These are phyloP conservation scores for Colius striatus DNA, from an alignment of 2,113 vertebrate genomes.

Conservation along the genomic window DNA sequence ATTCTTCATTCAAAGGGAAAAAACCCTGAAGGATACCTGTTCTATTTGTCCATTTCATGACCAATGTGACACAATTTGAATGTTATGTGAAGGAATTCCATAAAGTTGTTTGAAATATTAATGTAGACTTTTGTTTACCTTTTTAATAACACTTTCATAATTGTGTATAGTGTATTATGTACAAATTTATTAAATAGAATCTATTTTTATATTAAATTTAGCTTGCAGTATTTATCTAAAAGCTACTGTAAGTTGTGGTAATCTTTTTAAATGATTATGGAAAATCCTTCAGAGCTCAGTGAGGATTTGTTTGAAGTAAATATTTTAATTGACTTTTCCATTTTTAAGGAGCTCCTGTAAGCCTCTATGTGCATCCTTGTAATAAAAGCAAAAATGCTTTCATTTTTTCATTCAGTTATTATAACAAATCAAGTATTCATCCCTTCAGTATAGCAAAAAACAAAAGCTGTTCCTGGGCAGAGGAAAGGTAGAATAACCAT, in stretches of 20 bases:
- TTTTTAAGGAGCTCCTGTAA: not conserved
- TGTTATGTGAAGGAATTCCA: not conserved
- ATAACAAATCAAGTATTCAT: not conserved
- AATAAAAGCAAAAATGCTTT: slow-evolving; percentile 3
- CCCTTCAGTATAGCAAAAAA: not conserved
- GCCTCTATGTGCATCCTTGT: not conserved
- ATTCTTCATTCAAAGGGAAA: not conserved
- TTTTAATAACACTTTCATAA: slow-evolving; percentile 22
- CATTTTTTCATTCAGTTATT: not conserved
- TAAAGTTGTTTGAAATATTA: slow-evolving; percentile 42
- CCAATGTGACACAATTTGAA: not conserved
- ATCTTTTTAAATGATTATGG: slow-evolving; percentile 13
- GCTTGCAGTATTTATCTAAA: slow-evolving; percentile 51
- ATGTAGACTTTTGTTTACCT: slow-evolving; percentile 1
- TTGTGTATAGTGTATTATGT: slow-evolving; percentile 30
- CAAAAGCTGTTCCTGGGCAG: not conserved
- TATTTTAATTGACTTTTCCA: not conserved
- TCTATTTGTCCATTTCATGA: not conserved
- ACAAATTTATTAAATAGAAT: slow-evolving; percentile 35
- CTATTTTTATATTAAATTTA: slow-evolving; percentile 75
- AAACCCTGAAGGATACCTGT: not conserved
- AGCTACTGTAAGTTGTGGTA: slow-evolving; percentile 10
- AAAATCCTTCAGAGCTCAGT: not conserved
- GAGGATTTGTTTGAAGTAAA: not conserved
- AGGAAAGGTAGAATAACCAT: not conserved